These are phyloP conservation scores for Microcebus lehilahytsara DNA, from an alignment of 2,113 vertebrate genomes.

Conservation along the genomic window DNA sequence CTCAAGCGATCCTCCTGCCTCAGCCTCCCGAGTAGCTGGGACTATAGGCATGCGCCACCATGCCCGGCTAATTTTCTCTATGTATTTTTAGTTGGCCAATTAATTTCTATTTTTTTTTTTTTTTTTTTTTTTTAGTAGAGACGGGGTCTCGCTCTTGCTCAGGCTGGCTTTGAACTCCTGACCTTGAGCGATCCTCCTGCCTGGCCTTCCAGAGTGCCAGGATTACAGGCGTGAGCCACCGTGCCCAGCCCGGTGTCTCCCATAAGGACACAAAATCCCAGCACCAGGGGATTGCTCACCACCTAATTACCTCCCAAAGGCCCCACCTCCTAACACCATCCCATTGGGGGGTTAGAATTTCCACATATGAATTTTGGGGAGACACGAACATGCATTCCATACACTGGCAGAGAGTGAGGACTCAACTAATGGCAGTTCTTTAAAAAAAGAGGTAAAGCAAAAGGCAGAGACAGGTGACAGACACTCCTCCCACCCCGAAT, in stretches of 20 bases:
- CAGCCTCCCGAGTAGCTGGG: no score
- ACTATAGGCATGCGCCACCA: no score
- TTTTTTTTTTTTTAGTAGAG: no score
- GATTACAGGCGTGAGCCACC: no score
- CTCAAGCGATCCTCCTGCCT: no score
- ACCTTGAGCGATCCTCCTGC: no score
- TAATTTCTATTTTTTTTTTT: no score
- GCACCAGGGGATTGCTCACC: neutral
- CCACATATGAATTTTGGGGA: neutral
- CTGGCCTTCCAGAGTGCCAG: no score
- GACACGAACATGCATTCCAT: neutral
- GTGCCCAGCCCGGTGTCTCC: neutral
- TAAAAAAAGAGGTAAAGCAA: neutral
- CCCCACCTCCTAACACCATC: neutral
- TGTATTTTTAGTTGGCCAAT: no score
- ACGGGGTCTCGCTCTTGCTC: no score
- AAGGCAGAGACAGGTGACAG: neutral
- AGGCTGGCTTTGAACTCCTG: no score
- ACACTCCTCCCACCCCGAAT: neutral
- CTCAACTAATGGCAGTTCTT: neutral
- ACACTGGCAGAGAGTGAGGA: neutral
- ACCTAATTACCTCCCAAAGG: neutral
- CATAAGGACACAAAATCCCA: neutral
- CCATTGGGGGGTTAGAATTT: neutral
- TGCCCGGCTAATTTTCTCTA: no score